phyloP scores from a whole-genome alignment of 2,113 vertebrate genomes.

The Capreolus pygargus region DNA sequence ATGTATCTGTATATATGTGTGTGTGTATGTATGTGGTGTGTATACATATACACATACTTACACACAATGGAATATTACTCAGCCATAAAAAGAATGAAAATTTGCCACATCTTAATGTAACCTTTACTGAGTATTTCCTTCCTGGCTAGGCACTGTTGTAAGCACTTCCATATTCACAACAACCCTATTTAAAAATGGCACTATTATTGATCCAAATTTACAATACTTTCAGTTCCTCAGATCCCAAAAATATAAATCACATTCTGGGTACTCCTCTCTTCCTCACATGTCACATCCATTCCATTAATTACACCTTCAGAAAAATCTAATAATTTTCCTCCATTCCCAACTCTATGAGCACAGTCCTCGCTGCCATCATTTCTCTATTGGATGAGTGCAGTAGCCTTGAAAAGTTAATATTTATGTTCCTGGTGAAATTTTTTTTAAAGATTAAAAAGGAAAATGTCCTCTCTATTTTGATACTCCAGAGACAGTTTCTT shows the following conservation, averaged over 20 bases:
- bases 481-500: neutral
- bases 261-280: neutral
- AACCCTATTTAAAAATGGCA: neutral
- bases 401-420: neutral
- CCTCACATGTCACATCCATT: neutral
- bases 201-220: neutral
- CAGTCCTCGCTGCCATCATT: neutral
- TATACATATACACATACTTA: neutral
- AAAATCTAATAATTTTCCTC: neutral
- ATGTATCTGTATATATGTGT: neutral
- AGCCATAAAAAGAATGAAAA: neutral
- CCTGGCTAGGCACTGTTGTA: neutral
- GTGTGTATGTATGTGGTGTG: neutral
- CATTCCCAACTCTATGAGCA: neutral
- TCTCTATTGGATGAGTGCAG: neutral
- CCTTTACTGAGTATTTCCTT: neutral
- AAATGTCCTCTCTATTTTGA: neutral
- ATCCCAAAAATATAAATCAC: neutral
- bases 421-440: neutral
- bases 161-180: neutral
- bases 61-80: neutral
- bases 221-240: neutral
- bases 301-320: neutral
- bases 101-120: neutral
- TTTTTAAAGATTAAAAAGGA: neutral